Evolutionary conservation across 1,140 invertebrate species (phyloP).

Genomic region (Pseudomyrmex concolor): DNA sequence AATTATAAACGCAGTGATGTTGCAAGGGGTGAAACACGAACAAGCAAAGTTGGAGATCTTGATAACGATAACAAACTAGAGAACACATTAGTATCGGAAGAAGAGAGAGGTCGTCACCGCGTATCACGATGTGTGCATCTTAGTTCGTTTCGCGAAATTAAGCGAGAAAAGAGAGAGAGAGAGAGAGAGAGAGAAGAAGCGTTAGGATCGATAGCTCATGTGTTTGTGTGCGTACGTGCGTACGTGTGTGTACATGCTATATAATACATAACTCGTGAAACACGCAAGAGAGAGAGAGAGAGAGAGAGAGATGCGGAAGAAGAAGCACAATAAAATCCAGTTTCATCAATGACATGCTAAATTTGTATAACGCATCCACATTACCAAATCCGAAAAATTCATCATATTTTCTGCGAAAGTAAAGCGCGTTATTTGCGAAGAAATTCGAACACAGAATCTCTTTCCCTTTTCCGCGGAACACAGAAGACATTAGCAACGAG

Average conservation of each 20-base stretch:
- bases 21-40: neutral
- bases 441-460: neutral
- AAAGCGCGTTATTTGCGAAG: no score
- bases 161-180: conserved; percentile 10
- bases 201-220: conserved; percentile 59
- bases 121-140: conserved; percentile 35
- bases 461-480: neutral
- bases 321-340: conserved; percentile 26
- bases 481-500: neutral
- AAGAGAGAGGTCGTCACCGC: conserved; percentile 24
- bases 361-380: neutral
- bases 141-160: neutral
- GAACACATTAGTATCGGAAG: conserved; percentile 19
- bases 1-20: neutral
- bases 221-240: no score
- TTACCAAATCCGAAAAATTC: neutral
- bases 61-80: conserved; percentile 20
- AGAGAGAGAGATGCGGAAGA: conserved; percentile 13
- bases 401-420: neutral
- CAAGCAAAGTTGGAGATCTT: conserved; percentile 9
- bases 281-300: conserved; percentile 7
- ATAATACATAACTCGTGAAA: conserved; percentile 41
- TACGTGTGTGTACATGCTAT: conserved; percentile 35
- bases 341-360: conserved; percentile 33
- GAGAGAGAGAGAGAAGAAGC: conserved; percentile 2